Evolutionary conservation across 2,113 vertebrate genomes (phyloP).

Genomic region (Falcunculus frontatus): DNA sequence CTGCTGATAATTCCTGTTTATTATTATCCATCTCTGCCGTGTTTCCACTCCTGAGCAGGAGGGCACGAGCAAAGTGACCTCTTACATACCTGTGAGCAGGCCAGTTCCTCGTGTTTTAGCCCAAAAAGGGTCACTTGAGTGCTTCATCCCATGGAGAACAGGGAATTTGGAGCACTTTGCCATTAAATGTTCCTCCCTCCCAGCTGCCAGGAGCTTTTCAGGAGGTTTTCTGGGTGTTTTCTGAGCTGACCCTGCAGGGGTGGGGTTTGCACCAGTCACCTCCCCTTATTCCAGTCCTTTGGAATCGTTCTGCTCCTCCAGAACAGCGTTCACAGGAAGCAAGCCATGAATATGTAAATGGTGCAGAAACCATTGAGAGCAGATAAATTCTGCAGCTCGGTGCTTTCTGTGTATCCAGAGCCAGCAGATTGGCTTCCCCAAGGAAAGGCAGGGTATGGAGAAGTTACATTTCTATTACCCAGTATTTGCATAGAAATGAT

Average conservation of each 20-base stretch:
- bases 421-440: background rate
- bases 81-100: background rate
- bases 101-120: background rate
- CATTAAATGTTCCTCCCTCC: background rate
- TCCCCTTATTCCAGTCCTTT: background rate
- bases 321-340: background rate
- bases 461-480: background rate
- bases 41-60: background rate
- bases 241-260: background rate
- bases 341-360: background rate
- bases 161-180: background rate
- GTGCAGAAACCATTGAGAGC: background rate
- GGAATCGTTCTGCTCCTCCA: background rate
- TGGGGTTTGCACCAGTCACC: background rate
- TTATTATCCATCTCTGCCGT: background rate
- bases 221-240: background rate
- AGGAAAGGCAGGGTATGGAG: background rate
- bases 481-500: slow-evolving; percentile 21
- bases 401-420: background rate
- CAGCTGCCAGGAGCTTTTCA: background rate
- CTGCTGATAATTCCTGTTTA: background rate
- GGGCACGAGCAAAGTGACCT: background rate
- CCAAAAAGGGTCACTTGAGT: background rate
- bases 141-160: background rate
- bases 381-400: background rate